Base-by-base conservation (phyloP, 2,888 invertebrate species). In the Bruchidius siliquastri region DNA sequence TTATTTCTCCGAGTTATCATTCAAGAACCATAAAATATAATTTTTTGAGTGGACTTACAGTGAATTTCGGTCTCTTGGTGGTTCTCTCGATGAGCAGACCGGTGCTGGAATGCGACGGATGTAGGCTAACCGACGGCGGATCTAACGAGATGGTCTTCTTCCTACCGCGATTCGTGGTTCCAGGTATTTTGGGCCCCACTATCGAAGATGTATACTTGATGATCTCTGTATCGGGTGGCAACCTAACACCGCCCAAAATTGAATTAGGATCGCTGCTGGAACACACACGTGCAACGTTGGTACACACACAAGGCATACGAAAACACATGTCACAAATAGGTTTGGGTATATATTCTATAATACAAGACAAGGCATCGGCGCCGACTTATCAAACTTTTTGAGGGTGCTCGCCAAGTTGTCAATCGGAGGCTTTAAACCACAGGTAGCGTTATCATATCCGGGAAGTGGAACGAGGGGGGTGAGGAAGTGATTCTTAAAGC, bases 81-180 rank as follows among this genome's bases (percentile, higher is more conserved):
- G 87, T 84, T 72, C 88, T 84, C 77, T 89, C 89, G 77, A 89
- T 86, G 79, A 88, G 85, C 79, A 89, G 83, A 69, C 86, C 86
- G 2, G 86, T 85, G 77, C 83, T 84, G 32, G 85, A 84, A 76
- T 84, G 86, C 0, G 90, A 88, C 67, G 89, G 88, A 82, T 90
- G 88, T 72, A 90, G 88, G 81, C 89, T 90, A 70, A 90, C 89
- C 70, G 88, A 88, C 77, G 92, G 92, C 77, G 94, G 94, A 87
- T 95, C 95, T 81, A 95, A 87, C 0, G 95, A 95, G 84, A 95
- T 95, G 72, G 95, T 95, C 89, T 95, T 95, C 89, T 95, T 95
- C 75, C 95, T 90, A 74, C 95, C 95, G 72, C 95, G 90, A 83
- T 94, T 94, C 79, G 94, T 95, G 76, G 93, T 93, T 76, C 95